These are phyloP conservation scores for Sphaeridia pumilis DNA, from an alignment of 2,888 invertebrate species.

Conservation along the genomic window DNA sequence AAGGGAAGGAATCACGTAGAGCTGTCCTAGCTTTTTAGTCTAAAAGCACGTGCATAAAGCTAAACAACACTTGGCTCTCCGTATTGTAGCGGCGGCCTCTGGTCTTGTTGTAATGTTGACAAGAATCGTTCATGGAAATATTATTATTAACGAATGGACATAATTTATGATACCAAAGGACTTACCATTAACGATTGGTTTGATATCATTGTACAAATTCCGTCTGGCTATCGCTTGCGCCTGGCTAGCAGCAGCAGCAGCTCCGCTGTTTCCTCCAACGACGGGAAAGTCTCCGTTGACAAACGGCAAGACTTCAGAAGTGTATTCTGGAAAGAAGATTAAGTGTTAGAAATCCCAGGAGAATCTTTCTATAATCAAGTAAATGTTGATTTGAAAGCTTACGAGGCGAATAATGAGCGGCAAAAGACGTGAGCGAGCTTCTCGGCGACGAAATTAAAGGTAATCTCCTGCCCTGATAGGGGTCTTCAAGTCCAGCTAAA, in stretches of 20 bases:
- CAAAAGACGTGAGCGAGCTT: too few species aligned
- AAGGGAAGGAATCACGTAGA: too few species aligned
- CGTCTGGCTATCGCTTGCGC: neutral
- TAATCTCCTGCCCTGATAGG: conserved; percentile 6
- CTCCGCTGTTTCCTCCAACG: too few species aligned
- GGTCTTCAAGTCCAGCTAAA: conserved; percentile 10
- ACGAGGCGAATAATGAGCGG: conserved; percentile 33
- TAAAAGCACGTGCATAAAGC: too few species aligned
- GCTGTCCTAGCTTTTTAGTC: too few species aligned
- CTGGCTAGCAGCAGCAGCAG: too few species aligned
- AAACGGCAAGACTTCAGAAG: neutral
- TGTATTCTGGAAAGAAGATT: neutral
- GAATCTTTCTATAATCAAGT: too few species aligned
- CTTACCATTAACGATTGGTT: neutral
- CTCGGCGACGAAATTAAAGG: conserved; percentile 27
- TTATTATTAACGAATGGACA: neutral
- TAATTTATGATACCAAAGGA: neutral
- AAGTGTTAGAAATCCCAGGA: neutral
- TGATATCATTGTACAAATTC: neutral
- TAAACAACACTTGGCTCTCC: too few species aligned
- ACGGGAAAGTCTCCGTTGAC: neutral
- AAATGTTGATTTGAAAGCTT: too few species aligned
- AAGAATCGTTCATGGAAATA: neutral
- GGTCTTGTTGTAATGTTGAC: neutral
- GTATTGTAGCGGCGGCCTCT: neutral